A percentile compares a stretch with the other conserved stretches of the same genome.
These are phyloP conservation scores for Rhinolophus ferrumequinum DNA, from an alignment of 2,113 vertebrate species.

Conservation along the genomic window DNA sequence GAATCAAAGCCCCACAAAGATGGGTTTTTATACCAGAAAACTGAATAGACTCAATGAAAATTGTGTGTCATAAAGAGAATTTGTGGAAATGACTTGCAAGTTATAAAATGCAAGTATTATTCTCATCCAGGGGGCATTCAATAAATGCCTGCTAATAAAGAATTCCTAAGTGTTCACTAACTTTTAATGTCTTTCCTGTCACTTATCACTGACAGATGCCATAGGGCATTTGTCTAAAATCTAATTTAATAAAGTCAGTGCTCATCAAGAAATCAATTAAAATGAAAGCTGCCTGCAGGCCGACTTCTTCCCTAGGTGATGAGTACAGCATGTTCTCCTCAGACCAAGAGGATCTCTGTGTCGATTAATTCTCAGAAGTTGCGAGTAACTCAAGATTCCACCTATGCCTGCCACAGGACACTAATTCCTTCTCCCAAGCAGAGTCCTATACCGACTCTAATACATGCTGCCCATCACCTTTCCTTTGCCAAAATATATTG, in stretches of 20 bases:
- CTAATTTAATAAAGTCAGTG: conserved; percentile 71
- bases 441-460: background rate
- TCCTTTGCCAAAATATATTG: background rate
- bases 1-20: conserved; percentile 34
- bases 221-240: conserved; percentile 61
- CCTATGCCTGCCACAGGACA: background rate
- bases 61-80: conserved; percentile 41
- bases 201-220: conserved; percentile 63
- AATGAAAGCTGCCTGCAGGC: conserved; percentile 65
- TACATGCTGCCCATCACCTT: background rate
- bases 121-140: conserved; percentile 43
- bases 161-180: conserved; percentile 61
- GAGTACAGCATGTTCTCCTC: background rate
- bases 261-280: conserved; percentile 73
- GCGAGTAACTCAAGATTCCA: background rate
- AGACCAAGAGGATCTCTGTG: background rate
- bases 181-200: conserved; percentile 66
- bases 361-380: conserved; percentile 52
- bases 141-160: conserved; percentile 59
- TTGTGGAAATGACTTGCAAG: conserved; percentile 24
- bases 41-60: conserved; percentile 37
- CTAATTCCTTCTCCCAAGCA: background rate
- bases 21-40: conserved; percentile 44
- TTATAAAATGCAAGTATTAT: conserved; percentile 58
- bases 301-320: background rate